phyloP scores from a whole-genome alignment of 2,888 invertebrate genomes.

The Drosophila borborema region DNA sequence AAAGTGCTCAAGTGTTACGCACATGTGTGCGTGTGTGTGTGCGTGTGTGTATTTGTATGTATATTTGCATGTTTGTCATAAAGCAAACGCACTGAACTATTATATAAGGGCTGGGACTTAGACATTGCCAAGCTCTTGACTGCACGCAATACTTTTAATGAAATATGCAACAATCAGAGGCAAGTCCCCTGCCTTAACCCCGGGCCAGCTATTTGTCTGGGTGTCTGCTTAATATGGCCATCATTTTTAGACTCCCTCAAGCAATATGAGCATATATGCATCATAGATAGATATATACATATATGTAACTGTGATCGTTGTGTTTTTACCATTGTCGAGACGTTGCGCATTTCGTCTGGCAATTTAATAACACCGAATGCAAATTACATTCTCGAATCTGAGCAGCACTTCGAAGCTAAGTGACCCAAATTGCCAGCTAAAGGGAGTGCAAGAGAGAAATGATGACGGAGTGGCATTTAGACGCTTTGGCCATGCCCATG shows the following conservation, averaged over 20 bases:
- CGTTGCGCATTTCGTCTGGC: conserved; percentile 53
- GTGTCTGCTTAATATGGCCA: conserved; percentile 44
- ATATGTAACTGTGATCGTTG: conserved; percentile 31
- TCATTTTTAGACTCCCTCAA: conserved; percentile 28
- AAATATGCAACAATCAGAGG: conserved; percentile 73
- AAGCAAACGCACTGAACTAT: conserved; percentile 25
- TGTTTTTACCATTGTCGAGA: conserved; percentile 56
- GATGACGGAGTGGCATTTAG: conserved; percentile 7
- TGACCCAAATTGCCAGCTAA: conserved; percentile 68
- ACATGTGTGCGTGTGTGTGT: conserved; percentile 27
- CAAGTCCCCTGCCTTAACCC: conserved; percentile 2
- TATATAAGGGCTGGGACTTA: conserved; percentile 18
- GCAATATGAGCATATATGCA: conserved; percentile 4
- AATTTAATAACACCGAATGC: conserved; percentile 56
- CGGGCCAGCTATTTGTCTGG: conserved; percentile 2
- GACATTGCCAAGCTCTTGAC: conserved; percentile 34
- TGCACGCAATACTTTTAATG: conserved; percentile 75
- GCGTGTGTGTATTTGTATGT: conserved; percentile 9
- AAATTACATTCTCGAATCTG: conserved; percentile 56
- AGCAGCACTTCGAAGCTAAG: conserved; percentile 50
- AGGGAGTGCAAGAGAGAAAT: conserved; percentile 8
- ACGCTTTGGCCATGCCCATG: not conserved
- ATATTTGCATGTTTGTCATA: conserved; percentile 23
- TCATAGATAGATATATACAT: not conserved
- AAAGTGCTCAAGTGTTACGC: conserved; percentile 70